Evolutionary conservation across 2,113 vertebrate genomes (phyloP).

Genomic region (Ptilonorhynchus violaceus): DNA sequence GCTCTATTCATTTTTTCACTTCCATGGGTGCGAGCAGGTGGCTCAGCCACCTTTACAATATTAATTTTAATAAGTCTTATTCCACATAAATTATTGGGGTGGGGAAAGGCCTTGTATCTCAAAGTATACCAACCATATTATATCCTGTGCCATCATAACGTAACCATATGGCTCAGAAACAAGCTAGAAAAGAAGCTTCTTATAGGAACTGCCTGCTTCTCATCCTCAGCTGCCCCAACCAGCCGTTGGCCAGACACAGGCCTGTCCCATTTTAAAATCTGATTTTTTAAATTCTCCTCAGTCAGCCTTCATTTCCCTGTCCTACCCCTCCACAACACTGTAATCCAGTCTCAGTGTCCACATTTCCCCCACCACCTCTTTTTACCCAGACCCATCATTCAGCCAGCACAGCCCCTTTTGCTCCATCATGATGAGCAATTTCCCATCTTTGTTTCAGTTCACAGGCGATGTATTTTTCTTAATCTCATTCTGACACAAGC

Average conservation of each 20-base stretch:
- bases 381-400: background rate
- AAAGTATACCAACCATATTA: background rate
- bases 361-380: background rate
- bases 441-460: background rate
- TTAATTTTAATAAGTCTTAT: background rate
- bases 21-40: background rate
- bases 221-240: background rate
- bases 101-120: background rate
- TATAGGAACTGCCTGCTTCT: background rate
- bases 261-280: background rate
- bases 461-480: background rate
- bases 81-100: background rate
- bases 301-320: background rate
- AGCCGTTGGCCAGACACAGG: background rate
- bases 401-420: background rate
- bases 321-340: background rate
- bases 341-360: background rate
- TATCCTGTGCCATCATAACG: background rate
- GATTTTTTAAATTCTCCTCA: background rate
- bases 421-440: accelerated
- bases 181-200: background rate
- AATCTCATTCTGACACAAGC: background rate
- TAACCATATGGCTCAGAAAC: background rate
- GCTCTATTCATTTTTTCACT: background rate
- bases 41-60: background rate